A percentile compares a stretch with the other conserved stretches of the same genome.
Conservation (phyloP, 35 echinoderm and acorn worm genomes). For the Ptychodera flava region DNA sequence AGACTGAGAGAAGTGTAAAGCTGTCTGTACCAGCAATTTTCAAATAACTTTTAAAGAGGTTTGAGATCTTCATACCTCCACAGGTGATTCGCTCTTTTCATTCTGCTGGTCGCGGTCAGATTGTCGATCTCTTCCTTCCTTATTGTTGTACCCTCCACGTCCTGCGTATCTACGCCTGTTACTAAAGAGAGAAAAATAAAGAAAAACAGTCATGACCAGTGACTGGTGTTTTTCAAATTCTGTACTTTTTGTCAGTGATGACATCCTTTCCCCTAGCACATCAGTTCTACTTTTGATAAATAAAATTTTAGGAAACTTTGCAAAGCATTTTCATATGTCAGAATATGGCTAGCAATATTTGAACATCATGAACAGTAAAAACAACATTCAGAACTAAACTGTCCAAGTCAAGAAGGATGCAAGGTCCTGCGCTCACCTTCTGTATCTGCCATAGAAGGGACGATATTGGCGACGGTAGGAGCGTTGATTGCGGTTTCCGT, state of each 20-base stretch:
- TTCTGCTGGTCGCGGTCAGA: neutral
- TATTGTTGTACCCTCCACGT: neutral
- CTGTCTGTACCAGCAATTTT: too few species aligned
- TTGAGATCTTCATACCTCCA: neutral
- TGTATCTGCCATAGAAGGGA: constrained; percentile 31
- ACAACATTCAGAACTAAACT: too few species aligned
- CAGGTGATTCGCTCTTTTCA: neutral
- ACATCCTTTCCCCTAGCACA: neutral
- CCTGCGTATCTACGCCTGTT: neutral
- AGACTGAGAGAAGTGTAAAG: too few species aligned
- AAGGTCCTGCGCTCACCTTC: too few species aligned
- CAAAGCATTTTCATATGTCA: too few species aligned
- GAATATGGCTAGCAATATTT: too few species aligned
- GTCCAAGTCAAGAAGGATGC: too few species aligned
- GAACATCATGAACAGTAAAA: too few species aligned
- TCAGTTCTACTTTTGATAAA: too few species aligned
- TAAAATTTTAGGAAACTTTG: too few species aligned
- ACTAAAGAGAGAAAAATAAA: constrained; percentile 24
- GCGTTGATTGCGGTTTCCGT: neutral
- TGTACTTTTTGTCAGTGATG: neutral
- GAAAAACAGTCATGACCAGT: neutral
- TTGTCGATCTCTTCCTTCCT: neutral
- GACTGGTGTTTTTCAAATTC: neutral
- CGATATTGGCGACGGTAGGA: constrained; percentile 34
- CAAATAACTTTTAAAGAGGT: too few species aligned